Conservation (phyloP, 2,797 vertebrate species). For the Dallia pectoralis region DNA sequence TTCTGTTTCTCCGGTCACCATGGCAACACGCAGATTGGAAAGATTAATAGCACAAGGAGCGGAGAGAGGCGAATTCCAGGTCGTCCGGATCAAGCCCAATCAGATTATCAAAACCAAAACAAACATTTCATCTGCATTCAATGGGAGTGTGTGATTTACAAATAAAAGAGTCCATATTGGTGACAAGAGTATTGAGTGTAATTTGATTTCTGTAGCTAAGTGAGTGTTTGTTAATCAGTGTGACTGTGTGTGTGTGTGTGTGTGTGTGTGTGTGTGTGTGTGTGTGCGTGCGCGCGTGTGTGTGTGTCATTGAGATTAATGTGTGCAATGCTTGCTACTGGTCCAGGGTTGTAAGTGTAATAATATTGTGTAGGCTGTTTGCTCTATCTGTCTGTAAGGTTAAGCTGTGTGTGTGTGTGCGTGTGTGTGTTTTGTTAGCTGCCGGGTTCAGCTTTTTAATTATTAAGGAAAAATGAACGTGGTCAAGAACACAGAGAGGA, state of each 20-base stretch:
- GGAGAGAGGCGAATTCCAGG: not conserved
- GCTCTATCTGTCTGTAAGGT: slow-evolving; percentile 19
- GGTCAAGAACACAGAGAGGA: slow-evolving; percentile 27
- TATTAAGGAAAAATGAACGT: slow-evolving; percentile 38
- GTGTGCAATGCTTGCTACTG: not conserved
- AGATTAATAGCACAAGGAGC: not conserved
- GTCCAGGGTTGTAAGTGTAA: slow-evolving; percentile 7
- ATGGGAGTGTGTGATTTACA: not conserved
- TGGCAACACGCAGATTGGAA: not conserved
- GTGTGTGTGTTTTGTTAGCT: not conserved
- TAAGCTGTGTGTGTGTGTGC: slow-evolving; percentile 9
- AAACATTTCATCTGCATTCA: slow-evolving; percentile 1
- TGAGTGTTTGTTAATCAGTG: not conserved
- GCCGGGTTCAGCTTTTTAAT: slow-evolving; percentile 35
- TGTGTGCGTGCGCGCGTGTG: not conserved
- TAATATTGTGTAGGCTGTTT: slow-evolving; percentile 15
- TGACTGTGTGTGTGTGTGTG: not conserved
- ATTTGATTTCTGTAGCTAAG: not conserved
- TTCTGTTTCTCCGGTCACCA: not conserved
- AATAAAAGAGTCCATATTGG: not conserved
- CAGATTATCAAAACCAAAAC: not conserved
- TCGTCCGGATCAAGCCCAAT: not conserved
- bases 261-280: not conserved
- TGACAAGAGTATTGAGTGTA: not conserved
- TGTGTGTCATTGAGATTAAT: slow-evolving; percentile 14